Percentiles rank a stretch among this genome's conserved stretches.
Conservation (phyloP, 2,888 invertebrate genomes). For the Allygus modestus region DNA sequence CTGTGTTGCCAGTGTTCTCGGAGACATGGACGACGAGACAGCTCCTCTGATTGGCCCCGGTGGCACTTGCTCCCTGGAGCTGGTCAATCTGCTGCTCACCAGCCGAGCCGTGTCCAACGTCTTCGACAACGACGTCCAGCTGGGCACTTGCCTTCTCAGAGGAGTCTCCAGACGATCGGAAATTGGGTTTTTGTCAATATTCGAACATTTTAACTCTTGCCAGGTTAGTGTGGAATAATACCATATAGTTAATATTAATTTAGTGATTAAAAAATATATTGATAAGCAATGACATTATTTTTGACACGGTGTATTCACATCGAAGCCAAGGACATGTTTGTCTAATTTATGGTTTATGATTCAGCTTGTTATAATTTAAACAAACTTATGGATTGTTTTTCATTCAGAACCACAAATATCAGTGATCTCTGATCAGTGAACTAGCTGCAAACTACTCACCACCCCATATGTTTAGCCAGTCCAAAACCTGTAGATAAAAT, state of each 20-base stretch:
- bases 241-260: too few relatives aligned
- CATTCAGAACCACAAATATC: too few relatives aligned
- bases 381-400: too few relatives aligned
- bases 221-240: conserved; percentile 63
- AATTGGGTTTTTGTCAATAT: conserved; percentile 65
- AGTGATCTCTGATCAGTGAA: too few relatives aligned
- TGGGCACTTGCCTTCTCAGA: conserved; percentile 61
- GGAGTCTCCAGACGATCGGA: conserved; percentile 64
- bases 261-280: neutral
- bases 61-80: conserved; percentile 63
- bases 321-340: too few relatives aligned
- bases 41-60: conserved; percentile 60
- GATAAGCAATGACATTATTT: neutral
- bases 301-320: too few relatives aligned
- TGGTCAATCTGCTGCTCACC: conserved; percentile 65
- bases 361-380: too few relatives aligned
- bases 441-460: too few relatives aligned
- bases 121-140: conserved; percentile 65
- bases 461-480: too few relatives aligned
- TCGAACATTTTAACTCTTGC: conserved; percentile 65
- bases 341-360: too few relatives aligned
- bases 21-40: conserved; percentile 65
- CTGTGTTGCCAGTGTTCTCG: conserved; percentile 59
- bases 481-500: too few relatives aligned
- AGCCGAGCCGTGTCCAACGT: conserved; percentile 66